A percentile compares a stretch with the other conserved stretches of the same genome.
Conservation (phyloP, 2,113 vertebrate genomes). For the Thinocorus orbignyianus region DNA sequence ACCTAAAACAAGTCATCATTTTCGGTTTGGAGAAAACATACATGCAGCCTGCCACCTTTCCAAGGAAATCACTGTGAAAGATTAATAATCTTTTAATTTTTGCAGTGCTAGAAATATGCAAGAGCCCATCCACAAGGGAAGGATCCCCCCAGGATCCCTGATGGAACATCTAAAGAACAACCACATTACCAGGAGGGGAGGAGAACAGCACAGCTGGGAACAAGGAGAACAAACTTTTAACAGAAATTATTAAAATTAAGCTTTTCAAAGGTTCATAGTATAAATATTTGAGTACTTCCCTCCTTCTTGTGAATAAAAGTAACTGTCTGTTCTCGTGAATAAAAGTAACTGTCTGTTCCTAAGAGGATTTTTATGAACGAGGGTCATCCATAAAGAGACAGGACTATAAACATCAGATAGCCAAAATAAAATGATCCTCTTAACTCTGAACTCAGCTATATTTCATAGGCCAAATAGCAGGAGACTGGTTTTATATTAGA, state of each 20-base stretch:
- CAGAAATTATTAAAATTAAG: neutral
- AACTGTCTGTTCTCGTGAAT: neutral
- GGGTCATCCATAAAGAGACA: neutral
- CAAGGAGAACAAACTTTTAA: neutral
- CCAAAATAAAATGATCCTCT: neutral
- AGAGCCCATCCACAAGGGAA: neutral
- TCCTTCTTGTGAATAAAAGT: neutral
- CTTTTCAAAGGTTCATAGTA: neutral
- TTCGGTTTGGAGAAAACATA: neutral
- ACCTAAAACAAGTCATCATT: neutral
- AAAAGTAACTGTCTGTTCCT: neutral
- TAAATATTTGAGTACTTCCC: neutral
- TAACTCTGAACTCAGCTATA: neutral
- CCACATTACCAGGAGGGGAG: neutral
- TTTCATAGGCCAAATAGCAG: neutral
- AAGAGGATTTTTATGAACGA: neutral
- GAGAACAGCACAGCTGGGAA: conserved; percentile 11
- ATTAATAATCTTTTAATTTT: neutral
- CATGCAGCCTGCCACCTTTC: neutral
- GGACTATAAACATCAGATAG: neutral
- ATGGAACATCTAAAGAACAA: neutral
- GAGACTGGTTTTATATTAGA: neutral
- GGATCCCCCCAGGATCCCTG: neutral
- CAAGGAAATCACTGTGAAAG: neutral
- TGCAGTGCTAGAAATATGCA: neutral